Evolutionary conservation across 2,113 vertebrate genomes (phyloP).

Genomic region (Dipodomys ordii): DNA sequence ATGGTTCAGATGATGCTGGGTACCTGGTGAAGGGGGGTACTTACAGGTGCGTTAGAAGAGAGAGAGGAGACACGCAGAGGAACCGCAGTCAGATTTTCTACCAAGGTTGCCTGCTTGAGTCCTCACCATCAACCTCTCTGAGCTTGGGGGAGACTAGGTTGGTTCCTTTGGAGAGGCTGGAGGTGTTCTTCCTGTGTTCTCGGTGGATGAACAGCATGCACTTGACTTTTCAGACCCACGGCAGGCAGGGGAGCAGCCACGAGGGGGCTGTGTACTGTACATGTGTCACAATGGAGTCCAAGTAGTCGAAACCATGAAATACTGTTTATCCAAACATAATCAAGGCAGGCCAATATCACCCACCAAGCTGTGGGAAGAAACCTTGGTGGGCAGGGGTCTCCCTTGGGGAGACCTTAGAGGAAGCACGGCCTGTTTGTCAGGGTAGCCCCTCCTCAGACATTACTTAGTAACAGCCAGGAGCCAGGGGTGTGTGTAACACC

Average conservation of each 20-base stretch:
- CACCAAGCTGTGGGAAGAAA: not conserved
- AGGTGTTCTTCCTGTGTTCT: conserved; percentile 57
- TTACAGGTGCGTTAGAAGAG: fast-evolving
- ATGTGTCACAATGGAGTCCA: conserved; percentile 38
- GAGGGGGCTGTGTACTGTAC: not conserved
- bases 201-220: not conserved
- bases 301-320: conserved; percentile 59
- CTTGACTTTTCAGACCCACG: not conserved
- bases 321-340: conserved; percentile 55
- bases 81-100: fast-evolving
- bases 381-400: not conserved
- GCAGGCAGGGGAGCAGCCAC: not conserved
- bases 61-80: fast-evolving
- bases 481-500: not conserved
- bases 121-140: not conserved
- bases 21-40: fast-evolving
- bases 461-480: not conserved
- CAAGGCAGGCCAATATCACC: conserved; percentile 35
- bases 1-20: fast-evolving
- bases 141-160: conserved; percentile 60
- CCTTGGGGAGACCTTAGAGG: fast-evolving
- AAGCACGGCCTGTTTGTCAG: fast-evolving
- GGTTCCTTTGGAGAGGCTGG: conserved; percentile 22
- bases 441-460: not conserved
- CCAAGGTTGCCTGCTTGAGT: fast-evolving